These are phyloP conservation scores for Hyla sarda DNA, from an alignment of 2,113 vertebrate genomes.

Conservation along the genomic window DNA sequence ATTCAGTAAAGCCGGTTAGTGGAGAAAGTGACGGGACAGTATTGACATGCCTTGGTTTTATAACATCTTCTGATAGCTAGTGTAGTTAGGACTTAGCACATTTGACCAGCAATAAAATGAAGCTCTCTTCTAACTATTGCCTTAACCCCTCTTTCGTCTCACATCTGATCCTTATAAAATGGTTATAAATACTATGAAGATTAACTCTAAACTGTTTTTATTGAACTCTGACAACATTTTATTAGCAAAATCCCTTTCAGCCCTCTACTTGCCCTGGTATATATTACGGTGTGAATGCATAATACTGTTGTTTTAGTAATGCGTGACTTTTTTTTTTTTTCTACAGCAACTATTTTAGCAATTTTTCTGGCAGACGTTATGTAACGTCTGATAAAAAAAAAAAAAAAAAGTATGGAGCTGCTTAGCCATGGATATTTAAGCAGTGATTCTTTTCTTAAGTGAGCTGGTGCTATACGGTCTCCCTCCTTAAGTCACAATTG, in stretches of 20 bases:
- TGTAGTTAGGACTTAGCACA: conserved; percentile 45
- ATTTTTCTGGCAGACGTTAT: conserved; percentile 50
- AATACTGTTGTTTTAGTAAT: conserved; percentile 30
- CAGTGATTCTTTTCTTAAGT: neutral
- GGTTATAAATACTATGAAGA: neutral
- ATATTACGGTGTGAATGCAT: conserved; percentile 31
- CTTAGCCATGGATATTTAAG: conserved; percentile 38
- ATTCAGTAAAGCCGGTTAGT: conserved; percentile 69
- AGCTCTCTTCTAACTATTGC: conserved; percentile 7
- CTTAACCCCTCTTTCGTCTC: conserved; percentile 11
- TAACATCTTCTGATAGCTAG: conserved; percentile 62
- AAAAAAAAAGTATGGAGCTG: neutral
- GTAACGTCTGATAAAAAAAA: conserved; percentile 47
- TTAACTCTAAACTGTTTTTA: conserved; percentile 27
- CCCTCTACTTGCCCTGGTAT: neutral
- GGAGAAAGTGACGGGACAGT: conserved; percentile 66
- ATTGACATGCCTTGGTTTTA: conserved; percentile 60
- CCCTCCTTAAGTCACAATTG: neutral
- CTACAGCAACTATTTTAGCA: conserved; percentile 29
- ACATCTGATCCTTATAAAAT: conserved; percentile 7
- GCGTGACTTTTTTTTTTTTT: conserved; percentile 15
- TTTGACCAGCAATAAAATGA: neutral
- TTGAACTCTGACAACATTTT: conserved; percentile 36
- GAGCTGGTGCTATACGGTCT: neutral
- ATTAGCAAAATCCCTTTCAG: conserved; percentile 21